Base-by-base conservation (phyloP, 1,140 invertebrate genomes). In the Sinonovacula constricta region DNA sequence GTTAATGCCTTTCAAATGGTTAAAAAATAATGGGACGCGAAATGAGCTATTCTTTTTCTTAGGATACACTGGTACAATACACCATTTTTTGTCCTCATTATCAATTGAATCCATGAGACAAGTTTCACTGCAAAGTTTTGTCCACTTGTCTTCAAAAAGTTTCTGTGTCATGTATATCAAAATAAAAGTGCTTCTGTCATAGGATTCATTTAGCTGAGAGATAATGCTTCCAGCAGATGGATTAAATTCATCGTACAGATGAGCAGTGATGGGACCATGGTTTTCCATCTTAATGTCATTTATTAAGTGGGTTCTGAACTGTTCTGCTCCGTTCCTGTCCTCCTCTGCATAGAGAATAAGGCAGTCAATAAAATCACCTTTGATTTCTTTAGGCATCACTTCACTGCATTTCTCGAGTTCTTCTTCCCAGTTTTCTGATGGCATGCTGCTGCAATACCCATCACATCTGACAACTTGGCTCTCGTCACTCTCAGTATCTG, bases 41-140 rank as follows among this genome's bases (percentile, higher is more conserved):
- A 85, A 85, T 18, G 79, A 56, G 18, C 70, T 62, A 60, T 81
- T 84, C 33, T 76, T 68, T 49, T 77, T 76, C 28, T 72, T 69
- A 28, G 84, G 82, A 24, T 79, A 82, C 3, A 85, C 82, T 22
- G 84, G 84, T 12, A 85, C 81, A 3, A 85, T 81, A 80, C 84
- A 84, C 82, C 84, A 85, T 49, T 77, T 72, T 34, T 85, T 85
- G 0, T 81, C 59, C 18, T 68, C 72, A 62, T 85, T 81, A 31
- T 80, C 72, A n/a, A 85, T 84, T 14, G 80, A 76, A 22, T 81
- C 79, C 80, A 85, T 85, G 51, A 85, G 54, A 66, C 82, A 84
- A 36, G 51, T 69, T 57, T 85, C 84, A 71, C 84, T 81, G 3
- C 78, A 76, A 33, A 84, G 65, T 26, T 75, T 74, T 26, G 63